Conservation (phyloP, 1,140 invertebrate genomes). For the Magallana angulata region DNA sequence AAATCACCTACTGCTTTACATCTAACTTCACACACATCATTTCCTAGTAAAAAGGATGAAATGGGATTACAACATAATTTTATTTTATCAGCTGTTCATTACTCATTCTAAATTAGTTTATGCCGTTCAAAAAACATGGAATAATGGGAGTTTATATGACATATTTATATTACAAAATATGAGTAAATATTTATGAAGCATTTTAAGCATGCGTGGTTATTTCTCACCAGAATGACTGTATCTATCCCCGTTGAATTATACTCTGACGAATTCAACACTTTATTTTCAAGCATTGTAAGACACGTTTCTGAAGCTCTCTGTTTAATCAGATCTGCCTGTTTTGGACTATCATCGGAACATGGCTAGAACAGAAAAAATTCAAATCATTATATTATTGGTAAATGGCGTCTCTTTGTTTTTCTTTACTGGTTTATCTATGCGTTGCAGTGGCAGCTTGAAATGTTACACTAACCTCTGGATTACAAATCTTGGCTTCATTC, state of each 20-base stretch:
- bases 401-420: no score
- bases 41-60: no score
- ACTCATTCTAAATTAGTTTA: no score
- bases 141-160: no score
- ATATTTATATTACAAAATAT: no score
- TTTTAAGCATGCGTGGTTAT: no score
- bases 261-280: neutral
- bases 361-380: neutral
- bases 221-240: neutral
- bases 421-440: neutral
- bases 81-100: no score
- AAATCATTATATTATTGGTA: neutral
- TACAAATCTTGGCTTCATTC: neutral
- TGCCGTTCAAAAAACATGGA: no score
- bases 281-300: neutral
- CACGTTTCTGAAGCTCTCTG: slow-evolving; percentile 33
- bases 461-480: neutral
- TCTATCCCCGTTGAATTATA: neutral
- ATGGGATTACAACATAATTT: no score
- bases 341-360: slow-evolving; percentile 22
- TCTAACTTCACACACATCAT: no score
- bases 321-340: neutral
- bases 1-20: no score
- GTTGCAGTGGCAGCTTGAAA: neutral
- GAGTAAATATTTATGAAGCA: no score